Conservation (phyloP, 1,140 invertebrate species). For the Hestina assimilis region DNA sequence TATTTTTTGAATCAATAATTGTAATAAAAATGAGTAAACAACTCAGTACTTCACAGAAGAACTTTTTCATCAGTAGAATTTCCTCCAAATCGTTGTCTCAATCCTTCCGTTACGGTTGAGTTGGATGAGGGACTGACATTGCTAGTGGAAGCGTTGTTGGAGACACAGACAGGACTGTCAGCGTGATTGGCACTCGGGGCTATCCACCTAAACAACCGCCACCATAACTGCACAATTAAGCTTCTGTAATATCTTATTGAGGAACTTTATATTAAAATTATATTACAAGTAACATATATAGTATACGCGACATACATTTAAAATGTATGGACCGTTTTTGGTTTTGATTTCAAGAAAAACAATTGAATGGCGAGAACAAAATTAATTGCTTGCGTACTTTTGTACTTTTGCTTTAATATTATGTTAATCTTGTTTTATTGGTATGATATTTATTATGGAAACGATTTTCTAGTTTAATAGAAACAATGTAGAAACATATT, state of each 20-base stretch:
- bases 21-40: no score
- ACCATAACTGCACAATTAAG: slow-evolving; percentile 36
- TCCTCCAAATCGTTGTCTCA: neutral
- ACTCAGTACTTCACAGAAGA: neutral
- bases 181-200: neutral
- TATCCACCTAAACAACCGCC: slow-evolving; percentile 24
- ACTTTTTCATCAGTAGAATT: neutral
- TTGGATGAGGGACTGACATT: neutral
- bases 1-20: no score
- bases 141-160: neutral
- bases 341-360: no score
- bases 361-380: no score
- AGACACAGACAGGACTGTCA: neutral
- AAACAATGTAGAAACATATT: neutral
- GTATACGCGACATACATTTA: no score
- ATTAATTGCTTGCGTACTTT: no score
- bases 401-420: no score
- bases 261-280: neutral
- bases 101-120: neutral
- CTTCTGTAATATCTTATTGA: slow-evolving; percentile 31
- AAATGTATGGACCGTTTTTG: no score
- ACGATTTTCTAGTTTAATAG: neutral
- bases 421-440: neutral
- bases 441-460: no score
- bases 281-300: neutral